Conservation (phyloP, 30 jellyfish, hydroid and myxozoan species). For the Chrysaora quinquecirrha region DNA sequence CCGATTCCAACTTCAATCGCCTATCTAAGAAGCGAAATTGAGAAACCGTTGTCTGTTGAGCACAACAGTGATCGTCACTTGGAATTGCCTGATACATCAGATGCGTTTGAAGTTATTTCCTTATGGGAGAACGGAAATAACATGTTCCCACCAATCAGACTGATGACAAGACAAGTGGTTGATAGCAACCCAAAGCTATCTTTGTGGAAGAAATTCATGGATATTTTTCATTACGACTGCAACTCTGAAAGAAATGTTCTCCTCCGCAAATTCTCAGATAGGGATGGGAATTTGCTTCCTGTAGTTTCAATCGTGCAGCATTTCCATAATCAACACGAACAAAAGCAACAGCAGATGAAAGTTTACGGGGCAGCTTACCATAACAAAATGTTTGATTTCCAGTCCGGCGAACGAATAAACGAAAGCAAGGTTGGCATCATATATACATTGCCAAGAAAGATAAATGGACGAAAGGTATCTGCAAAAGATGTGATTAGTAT, state of each 20-base stretch:
- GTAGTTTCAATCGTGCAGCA: conserved; percentile 71
- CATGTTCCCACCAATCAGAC: conserved; percentile 68
- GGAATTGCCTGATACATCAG: background rate
- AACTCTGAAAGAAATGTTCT: conserved; percentile 64
- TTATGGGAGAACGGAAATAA: conserved; percentile 78
- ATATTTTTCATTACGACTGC: conserved; percentile 72
- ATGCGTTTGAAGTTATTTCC: conserved; percentile 31
- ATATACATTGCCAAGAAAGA: conserved; percentile 82
- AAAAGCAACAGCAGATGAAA: background rate
- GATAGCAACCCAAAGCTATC: conserved; percentile 44
- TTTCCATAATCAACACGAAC: conserved; percentile 12
- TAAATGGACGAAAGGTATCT: conserved; percentile 86
- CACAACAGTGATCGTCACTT: background rate
- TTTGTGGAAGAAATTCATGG: conserved; percentile 89
- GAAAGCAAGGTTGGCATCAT: conserved; percentile 29
- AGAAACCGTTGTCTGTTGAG: background rate
- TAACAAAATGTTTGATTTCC: background rate
- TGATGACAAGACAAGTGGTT: conserved; percentile 24
- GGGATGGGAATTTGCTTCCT: conserved; percentile 78
- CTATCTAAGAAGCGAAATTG: background rate
- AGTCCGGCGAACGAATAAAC: background rate
- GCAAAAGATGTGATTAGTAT: conserved; percentile 88
- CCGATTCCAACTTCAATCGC: background rate
- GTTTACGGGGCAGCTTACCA: background rate
- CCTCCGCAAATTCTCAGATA: conserved; percentile 72